Base-by-base conservation (phyloP, 1,140 invertebrate species). In the Bombus fervidus region DNA sequence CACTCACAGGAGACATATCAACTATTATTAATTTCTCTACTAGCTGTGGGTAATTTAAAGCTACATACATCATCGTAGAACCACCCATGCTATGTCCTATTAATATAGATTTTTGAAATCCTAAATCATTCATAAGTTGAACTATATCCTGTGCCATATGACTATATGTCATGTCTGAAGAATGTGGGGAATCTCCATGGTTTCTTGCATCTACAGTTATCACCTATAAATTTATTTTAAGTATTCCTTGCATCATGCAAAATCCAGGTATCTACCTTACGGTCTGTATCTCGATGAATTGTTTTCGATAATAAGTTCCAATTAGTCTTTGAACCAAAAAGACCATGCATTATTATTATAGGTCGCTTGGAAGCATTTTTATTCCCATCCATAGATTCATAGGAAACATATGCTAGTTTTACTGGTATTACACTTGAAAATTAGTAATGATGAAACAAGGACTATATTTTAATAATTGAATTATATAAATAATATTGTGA, bases 31-130 rank as follows among this genome's bases (percentile, higher is more conserved):
- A 93, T 89, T 97, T 97, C 34, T 98, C 97, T 4, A 98, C 96
- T 34, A 97, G 86, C 75, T 97, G 95, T 62, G 98, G 97, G 95
- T 97, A 96, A 90, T 94, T 96, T 28, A 99, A 93, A 62, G 98
- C 97, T 43, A 97, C 95, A 43, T 96, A 96, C 98, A 99, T 99
- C 71, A 97, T 97, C 4, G 97, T 95, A 80, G 98, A 96, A 28
- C 98, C 98, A 31, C 98, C 98, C 97, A 99, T 98, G 83, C 98
- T 98, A 91, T 99, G 98, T 1, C 98, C 98, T 85, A 99, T 94
- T 10, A 99, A 90, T 84, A 96, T 95, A 31, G 96, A 96, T 94
- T 96, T 97, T 0, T 95, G 85, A 12, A 98, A 95, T 0, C 95
- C 92, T 71, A 98, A 93, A 75, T 96, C 96, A 62, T 96, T 93